Evolutionary conservation across 2,797 vertebrate genomes (phyloP).

Genomic region (Enteromius anoplus): DNA sequence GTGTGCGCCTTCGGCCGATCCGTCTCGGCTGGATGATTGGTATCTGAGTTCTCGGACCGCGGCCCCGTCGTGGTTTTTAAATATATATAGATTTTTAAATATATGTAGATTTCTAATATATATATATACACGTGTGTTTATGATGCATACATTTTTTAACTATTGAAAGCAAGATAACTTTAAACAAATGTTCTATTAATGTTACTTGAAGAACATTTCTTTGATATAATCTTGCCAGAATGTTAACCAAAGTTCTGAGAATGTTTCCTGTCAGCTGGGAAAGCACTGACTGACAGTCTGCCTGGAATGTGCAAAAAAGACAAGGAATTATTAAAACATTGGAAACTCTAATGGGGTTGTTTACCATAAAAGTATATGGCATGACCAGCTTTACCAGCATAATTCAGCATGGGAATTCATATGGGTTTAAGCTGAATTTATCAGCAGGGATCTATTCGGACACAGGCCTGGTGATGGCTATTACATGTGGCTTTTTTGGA

Average conservation of each 20-base stretch:
- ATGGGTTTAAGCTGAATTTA: neutral
- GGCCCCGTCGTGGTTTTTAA: too few relatives aligned
- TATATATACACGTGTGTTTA: too few relatives aligned
- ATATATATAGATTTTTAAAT: too few relatives aligned
- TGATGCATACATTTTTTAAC: neutral
- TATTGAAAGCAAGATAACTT: neutral
- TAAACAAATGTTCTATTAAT: neutral
- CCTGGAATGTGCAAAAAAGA: neutral
- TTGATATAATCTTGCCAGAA: neutral
- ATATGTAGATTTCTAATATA: too few relatives aligned
- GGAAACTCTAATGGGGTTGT: neutral
- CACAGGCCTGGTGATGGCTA: constrained; percentile 47
- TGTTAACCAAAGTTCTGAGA: neutral
- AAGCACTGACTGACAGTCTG: neutral
- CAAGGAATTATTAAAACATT: neutral
- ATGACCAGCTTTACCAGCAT: neutral
- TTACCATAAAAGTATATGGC: neutral
- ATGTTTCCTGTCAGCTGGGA: neutral
- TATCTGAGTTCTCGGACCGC: too few relatives aligned
- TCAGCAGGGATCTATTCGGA: constrained; percentile 5
- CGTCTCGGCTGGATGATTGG: too few relatives aligned
- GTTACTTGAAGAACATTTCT: neutral
- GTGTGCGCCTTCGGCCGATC: too few relatives aligned
- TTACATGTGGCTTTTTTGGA: constrained; percentile 45
- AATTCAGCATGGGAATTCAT: neutral